Conservation (phyloP, 2,888 invertebrate genomes). For the Drosophila mimica region DNA sequence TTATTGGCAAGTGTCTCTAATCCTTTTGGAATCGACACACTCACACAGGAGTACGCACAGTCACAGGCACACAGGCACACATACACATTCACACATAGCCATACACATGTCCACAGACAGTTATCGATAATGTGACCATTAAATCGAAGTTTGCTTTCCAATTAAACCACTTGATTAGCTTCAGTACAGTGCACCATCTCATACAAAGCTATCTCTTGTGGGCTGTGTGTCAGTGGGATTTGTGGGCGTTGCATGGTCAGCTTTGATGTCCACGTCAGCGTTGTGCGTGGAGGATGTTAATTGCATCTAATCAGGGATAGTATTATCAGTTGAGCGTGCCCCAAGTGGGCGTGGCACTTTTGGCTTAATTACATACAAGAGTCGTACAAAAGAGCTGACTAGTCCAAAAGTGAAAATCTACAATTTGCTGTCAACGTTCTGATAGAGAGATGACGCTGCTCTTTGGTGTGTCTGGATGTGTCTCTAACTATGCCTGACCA, state of each 20-base stretch:
- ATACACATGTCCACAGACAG: conserved; percentile 26
- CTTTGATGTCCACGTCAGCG: conserved; percentile 53
- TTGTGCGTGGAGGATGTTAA: conserved; percentile 74
- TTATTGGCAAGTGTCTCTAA: conserved; percentile 26
- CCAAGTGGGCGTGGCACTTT: conserved; percentile 50
- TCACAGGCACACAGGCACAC: conserved; percentile 5
- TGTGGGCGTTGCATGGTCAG: conserved; percentile 45
- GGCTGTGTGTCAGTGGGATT: conserved; percentile 9
- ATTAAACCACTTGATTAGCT: conserved; percentile 80
- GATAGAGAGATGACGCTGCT: conserved; percentile 21
- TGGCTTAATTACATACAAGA: conserved; percentile 66
- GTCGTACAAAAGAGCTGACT: conserved; percentile 53
- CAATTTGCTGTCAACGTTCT: conserved; percentile 35
- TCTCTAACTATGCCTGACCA: not conserved
- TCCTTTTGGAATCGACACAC: conserved; percentile 32
- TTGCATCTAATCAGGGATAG: conserved; percentile 69
- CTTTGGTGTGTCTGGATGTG: not conserved
- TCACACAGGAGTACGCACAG: conserved; percentile 4
- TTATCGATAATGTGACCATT: conserved; percentile 70
- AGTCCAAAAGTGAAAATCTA: conserved; percentile 45
- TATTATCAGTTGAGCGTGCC: conserved; percentile 43
- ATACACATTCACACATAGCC: conserved; percentile 1
- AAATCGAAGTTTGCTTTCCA: conserved; percentile 78
- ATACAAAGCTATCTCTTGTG: conserved; percentile 2
- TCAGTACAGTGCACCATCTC: conserved; percentile 30